Base-by-base conservation (phyloP, 2,888 invertebrate species). In the Polyommatus icarus region DNA sequence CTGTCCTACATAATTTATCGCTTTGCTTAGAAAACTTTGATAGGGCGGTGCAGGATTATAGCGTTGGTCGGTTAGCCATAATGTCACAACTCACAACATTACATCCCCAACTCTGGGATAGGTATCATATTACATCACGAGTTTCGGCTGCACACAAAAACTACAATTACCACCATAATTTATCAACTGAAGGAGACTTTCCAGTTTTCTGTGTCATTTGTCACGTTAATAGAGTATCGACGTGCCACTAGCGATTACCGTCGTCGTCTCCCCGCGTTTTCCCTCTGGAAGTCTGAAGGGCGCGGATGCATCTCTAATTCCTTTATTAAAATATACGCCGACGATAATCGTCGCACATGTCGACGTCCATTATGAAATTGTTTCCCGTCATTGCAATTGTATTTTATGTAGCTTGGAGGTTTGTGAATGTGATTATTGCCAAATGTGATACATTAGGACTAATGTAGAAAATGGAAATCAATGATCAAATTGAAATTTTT, bases 151-250 rank as follows among this genome's bases (percentile, higher is more conserved):
- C 61, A 61, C 24, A 61, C 67, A 67, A 67, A 67, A 67, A 67
- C 29, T 67, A 67, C 67, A 67, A 32, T 67, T 32, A 67, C 67
- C 12, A 29, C 15, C 67, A 32, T 29, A 15, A 67, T 67, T 67
- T 67, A 67, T 67, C 67, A 67, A 67, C 29, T 32, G 29, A 1
- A 12, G 18, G 67, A 67, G 67, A 67, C 18, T 67, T 67, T 67
- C 67, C 29, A 67, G 67, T 67, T 67, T 67, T 67, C 67, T 67
- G 29, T 67, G 67, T 67, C 67, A 32, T 67, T 67, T 67, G 67
- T 67, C 67, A 67, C 67, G 67, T 67, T 67, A 67, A 67, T 67
- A 67, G 67, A 67, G 67, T 67, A 67, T 67, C 67, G 67, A 32
- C 29, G 67, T 32, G 67, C 29, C 15, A 15, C 67, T 67, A 67